These are phyloP conservation scores for Sinocyclocheilus anophthalmus DNA, from an alignment of 2,113 vertebrate species.

Conservation along the genomic window DNA sequence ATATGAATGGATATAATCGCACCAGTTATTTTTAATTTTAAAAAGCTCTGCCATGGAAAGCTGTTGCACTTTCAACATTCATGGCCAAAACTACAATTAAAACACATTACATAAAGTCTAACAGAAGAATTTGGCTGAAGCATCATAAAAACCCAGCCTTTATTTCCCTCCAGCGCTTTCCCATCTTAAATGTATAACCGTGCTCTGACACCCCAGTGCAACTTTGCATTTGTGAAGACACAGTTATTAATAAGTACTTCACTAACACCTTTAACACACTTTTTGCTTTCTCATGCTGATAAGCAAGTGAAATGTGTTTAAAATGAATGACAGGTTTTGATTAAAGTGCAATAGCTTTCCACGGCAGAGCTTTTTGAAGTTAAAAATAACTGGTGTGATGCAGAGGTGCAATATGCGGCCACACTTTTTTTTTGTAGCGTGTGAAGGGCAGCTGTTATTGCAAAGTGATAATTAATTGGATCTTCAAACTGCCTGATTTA, in stretches of 20 bases:
- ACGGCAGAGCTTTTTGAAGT: conserved; percentile 33
- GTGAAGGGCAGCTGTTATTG: conserved; percentile 41
- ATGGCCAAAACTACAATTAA: background rate
- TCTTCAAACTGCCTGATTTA: conserved; percentile 36
- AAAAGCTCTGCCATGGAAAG: too few species aligned
- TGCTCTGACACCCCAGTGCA: conserved; percentile 12
- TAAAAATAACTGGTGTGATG: conserved; percentile 50
- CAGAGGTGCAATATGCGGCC: conserved; percentile 51
- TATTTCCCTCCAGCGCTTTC: background rate
- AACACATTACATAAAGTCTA: background rate
- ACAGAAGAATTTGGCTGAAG: background rate
- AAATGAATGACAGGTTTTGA: conserved; percentile 17
- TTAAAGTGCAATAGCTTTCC: conserved; percentile 19
- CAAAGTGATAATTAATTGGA: conserved; percentile 39
- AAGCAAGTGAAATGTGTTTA: conserved; percentile 19
- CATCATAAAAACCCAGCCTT: background rate
- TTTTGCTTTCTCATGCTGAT: conserved; percentile 23
- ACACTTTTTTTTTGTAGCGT: conserved; percentile 36
- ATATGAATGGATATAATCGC: too few species aligned
- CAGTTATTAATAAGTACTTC: conserved; percentile 39
- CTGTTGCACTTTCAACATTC: background rate
- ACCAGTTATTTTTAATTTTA: too few species aligned
- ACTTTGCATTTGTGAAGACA: conserved; percentile 17
- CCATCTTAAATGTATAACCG: background rate
- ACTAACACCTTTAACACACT: conserved; percentile 4